These are phyloP conservation scores for Trichacis sp. DNA, from an alignment of 2,888 invertebrate genomes.

Conservation along the genomic window DNA sequence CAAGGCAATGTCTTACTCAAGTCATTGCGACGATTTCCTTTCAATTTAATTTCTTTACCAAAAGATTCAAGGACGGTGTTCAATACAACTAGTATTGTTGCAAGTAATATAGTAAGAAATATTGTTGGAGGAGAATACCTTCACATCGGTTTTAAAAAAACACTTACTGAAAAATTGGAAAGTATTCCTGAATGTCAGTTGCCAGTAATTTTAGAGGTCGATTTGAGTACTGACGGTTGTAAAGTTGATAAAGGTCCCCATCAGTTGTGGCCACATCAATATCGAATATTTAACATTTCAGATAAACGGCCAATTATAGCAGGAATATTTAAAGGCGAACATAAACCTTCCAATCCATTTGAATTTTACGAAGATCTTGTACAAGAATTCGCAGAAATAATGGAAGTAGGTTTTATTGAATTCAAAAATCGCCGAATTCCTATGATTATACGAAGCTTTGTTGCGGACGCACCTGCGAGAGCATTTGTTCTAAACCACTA, in stretches of 20 bases:
- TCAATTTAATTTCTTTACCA: constrained; percentile 13
- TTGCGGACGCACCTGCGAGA: constrained; percentile 31
- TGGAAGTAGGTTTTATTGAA: constrained; percentile 13
- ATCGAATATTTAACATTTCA: constrained; percentile 16
- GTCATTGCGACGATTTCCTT: constrained; percentile 14
- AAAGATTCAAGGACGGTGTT: constrained; percentile 18
- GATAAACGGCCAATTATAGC: constrained; percentile 23
- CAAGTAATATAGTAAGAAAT: constrained; percentile 2
- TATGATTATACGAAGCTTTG: constrained; percentile 19
- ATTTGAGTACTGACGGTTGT: constrained; percentile 27
- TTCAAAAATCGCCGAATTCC: constrained; percentile 1
- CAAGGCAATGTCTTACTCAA: constrained; percentile 17
- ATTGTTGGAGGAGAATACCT: constrained; percentile 21
- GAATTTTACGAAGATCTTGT: constrained; percentile 23
- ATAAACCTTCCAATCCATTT: constrained; percentile 17
- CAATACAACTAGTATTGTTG: constrained; percentile 13
- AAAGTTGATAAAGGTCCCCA: neutral
- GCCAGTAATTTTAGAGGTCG: constrained; percentile 15
- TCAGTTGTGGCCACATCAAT: constrained; percentile 32
- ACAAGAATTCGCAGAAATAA: constrained; percentile 12
- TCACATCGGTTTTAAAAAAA: constrained; percentile 20
- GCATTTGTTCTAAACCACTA: constrained; percentile 13
- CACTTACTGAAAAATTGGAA: constrained; percentile 3
- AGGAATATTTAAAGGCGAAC: constrained; percentile 17
- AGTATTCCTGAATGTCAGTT: neutral